Evolutionary conservation across 2,888 invertebrate species (phyloP), one percentile per base, ranked within the genome.

Genomic region (Selenia dentaria): DNA sequence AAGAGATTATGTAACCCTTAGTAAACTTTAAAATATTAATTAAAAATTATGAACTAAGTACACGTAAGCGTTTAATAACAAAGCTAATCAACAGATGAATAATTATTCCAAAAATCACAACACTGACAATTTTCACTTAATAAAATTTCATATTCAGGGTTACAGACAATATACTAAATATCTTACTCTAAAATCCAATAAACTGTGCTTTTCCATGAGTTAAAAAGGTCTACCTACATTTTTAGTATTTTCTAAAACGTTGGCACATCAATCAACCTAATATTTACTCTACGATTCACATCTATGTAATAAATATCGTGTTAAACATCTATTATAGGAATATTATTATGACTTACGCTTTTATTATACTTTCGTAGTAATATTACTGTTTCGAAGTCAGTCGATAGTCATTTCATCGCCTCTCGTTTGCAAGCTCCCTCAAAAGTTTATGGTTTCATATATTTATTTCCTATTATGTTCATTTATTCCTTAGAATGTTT

Each of bases 181-280:
- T 51, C 52, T 62, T 46, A 61, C 42, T 48, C 52, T 35, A 38
- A 56, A 45, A 56, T 55, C 44, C 51, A 54, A 53, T 48, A 48
- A 51, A 53, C 62, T 68, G 70, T 76, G 72, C 70, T 73, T 63
- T 60, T 56, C 39, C 54, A 43, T 50, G 51, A 53, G 57, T 59
- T 56, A 55, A 59, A 59, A 67, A 66, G 38, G 43, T 57, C 69
- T 72, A 72, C 59, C 64, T 67, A 70, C 42, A 3, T 25, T 52
- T 8, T 60, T 62, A 46, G 28, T 64, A 46, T 58, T 62, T 58
- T 54, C 63, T 62, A 70, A 57, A 57, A 54, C 57, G 55, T 74
- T 74, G 78, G 77, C 74, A 79, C 75, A 76, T 70, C 64, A 63
- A n/a, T n/a, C n/a, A n/a, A n/a, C n/a, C n/a, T n/a, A n/a, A 75